Base-by-base conservation (phyloP, 2,888 invertebrate genomes). In the Lycia hirtaria region DNA sequence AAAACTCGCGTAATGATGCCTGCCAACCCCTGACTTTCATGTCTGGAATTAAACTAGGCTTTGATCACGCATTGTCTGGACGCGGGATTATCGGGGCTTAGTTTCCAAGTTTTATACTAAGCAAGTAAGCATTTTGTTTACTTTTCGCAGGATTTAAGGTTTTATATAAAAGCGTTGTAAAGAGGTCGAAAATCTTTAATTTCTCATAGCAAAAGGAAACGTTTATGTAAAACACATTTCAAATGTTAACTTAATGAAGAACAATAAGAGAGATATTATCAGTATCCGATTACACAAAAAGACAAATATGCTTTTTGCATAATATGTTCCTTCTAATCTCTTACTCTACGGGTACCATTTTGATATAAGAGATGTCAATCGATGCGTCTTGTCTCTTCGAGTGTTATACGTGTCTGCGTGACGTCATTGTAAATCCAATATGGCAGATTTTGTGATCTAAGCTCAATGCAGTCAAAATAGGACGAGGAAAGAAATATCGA, bases 1-100 rank as follows among this genome's bases (percentile, higher is more conserved):
- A 24, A 41, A 45, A 45, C 37, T 30, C 22, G 32, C 32, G 61
- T 75, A 74, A 76, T 72, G 69, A 75, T 60, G 68, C 63, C 60
- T 68, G 62, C 56, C 28, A 65, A 60, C 64, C 66, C 65, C 67
- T 48, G 72, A 68, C 72, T 68, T 67, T 66, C 53, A 56, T 28
- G 40, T 20, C 20, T 45, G 52, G 41, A 47, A 60, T 58, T 54
- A 49, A 54, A 52, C 61, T 40, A 38, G 22, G 40, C 48, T 61
- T 61, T 65, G 47, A 65, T 63, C 45, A 63, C 55, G 50, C 59
- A 65, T 59, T 59, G 54, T 55, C 54, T 64, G 56, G 44, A 41
- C 55, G 26, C 10, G 12, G 48, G 47, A 59, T 44, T 59, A 45
- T 45, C 37, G 24, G 19, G 4, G 22, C 17, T 47, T 5, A 10